Percentiles rank a stretch among this genome's conserved stretches.
phyloP scores from a whole-genome alignment of 2,113 vertebrate species.

The Anhinga rufa region DNA sequence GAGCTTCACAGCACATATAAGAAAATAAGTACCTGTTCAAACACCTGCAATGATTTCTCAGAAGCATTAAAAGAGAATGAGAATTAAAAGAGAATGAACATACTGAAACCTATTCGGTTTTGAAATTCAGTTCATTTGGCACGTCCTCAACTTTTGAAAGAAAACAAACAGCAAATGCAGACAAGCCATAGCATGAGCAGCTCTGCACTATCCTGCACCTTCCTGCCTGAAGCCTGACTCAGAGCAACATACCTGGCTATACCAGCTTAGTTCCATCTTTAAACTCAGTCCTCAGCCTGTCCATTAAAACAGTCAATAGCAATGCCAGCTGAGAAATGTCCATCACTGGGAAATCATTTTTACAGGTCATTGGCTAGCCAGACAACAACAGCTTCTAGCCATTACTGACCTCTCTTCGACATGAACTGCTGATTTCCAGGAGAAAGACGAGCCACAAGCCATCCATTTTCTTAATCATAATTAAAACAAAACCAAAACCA shows the following conservation, averaged over 20 bases:
- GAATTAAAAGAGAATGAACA: not conserved
- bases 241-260: not conserved
- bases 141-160: not conserved
- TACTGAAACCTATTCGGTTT: conserved; percentile 1
- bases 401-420: conserved; percentile 20
- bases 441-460: not conserved
- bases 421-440: not conserved
- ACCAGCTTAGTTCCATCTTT: not conserved
- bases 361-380: conserved; percentile 43
- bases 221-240: not conserved
- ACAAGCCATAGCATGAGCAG: not conserved
- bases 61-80: not conserved
- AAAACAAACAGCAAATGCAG: not conserved
- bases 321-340: conserved; percentile 1
- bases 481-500: conserved; percentile 10
- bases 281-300: not conserved
- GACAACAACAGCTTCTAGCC: conserved; percentile 56
- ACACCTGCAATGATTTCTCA: not conserved
- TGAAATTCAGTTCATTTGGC: conserved; percentile 15
- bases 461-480: not conserved
- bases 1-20: not conserved
- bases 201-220: not conserved
- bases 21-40: not conserved
- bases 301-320: conserved; percentile 37
- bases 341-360: conserved; percentile 18